Evolutionary conservation across 2,888 invertebrate species (phyloP), one percentile per base, ranked within the genome.

Genomic region (Drosophila phalerata): DNA sequence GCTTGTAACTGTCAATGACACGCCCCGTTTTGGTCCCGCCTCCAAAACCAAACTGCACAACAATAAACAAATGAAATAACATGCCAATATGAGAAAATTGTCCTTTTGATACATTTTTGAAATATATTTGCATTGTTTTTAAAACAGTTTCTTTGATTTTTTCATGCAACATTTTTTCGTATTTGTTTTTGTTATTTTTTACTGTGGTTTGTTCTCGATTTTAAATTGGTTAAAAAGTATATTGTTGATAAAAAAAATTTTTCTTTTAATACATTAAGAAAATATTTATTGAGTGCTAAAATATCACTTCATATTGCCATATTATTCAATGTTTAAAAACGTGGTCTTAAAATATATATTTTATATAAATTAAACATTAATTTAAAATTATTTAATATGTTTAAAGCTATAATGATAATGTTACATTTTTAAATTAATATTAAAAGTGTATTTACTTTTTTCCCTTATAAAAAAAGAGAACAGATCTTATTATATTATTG

Each of bases 101-200:
- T 34, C 22, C 8, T 37, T 32, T 17, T 19, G 5, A 22, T 34
- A 28, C 11, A 49, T 49, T 30, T 30, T 30, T 30, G 9, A 30
- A 19, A 30, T 13, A 11, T 6, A 49, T 32, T 13, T 51, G 32
- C 11, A 37, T 37, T 51, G 22, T 22, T 51, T 51, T 8, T 5
- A 5, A 5, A 19, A 13, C 9, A n/a, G 11, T 51, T 51, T 37
- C 8, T 22, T 37, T 37, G n/a, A 13, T n/a, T 30, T 48, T 48
- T 28, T 32, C 30, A 48, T 48, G 32, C 17, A 48, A 48, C n/a
- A 32, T 17, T 32, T 48, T 48, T 17, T 17, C 6, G 11, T 19
- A 30, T 30, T 30, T 10, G 30, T 17, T 49, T 49, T 6, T 32
- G 1, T 10, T 19, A 11, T 47, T 9, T 10, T 15, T 28, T 47